These are phyloP conservation scores for Ennomos erosarius DNA, from an alignment of 2,888 invertebrate species.

Conservation along the genomic window DNA sequence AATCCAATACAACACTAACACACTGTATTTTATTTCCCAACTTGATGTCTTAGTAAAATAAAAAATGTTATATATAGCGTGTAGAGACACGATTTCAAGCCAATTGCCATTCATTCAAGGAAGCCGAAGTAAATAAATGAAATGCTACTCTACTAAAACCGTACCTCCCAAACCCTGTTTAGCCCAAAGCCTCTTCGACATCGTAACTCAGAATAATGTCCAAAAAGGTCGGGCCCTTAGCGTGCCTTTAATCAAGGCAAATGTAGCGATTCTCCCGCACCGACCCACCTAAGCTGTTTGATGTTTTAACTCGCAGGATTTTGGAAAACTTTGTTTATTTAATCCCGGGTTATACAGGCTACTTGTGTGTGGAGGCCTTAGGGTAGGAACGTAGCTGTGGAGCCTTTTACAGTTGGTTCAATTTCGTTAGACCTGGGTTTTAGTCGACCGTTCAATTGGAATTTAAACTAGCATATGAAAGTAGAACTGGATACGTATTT, in stretches of 20 bases:
- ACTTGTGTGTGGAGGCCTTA: conserved; percentile 9
- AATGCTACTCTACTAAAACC: too few relatives aligned
- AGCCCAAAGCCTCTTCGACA: conserved; percentile 20
- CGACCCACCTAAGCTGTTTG: conserved; percentile 68
- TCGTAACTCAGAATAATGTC: conserved; percentile 47
- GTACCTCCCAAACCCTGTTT: too few relatives aligned
- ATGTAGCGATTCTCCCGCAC: conserved; percentile 58
- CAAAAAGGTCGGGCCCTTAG: conserved; percentile 59
- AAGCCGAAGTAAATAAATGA: too few relatives aligned
- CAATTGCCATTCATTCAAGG: too few relatives aligned
- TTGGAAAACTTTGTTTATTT: conserved; percentile 72
- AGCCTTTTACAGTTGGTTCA: conserved; percentile 20
- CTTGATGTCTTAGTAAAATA: too few relatives aligned
- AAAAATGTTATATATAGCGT: too few relatives aligned
- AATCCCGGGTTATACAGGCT: conserved; percentile 51
- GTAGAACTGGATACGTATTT: too few relatives aligned
- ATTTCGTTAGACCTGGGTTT: conserved; percentile 7
- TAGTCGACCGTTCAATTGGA: too few relatives aligned
- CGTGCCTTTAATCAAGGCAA: conserved; percentile 71
- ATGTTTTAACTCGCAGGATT: conserved; percentile 71
- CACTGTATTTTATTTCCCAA: too few relatives aligned
- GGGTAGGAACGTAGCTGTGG: conserved; percentile 14
- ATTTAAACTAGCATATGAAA: too few relatives aligned
- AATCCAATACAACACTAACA: too few relatives aligned
- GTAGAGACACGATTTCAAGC: too few relatives aligned